Base-by-base conservation (phyloP, 1,140 invertebrate species). In the Lepidotrigona ventralis region DNA sequence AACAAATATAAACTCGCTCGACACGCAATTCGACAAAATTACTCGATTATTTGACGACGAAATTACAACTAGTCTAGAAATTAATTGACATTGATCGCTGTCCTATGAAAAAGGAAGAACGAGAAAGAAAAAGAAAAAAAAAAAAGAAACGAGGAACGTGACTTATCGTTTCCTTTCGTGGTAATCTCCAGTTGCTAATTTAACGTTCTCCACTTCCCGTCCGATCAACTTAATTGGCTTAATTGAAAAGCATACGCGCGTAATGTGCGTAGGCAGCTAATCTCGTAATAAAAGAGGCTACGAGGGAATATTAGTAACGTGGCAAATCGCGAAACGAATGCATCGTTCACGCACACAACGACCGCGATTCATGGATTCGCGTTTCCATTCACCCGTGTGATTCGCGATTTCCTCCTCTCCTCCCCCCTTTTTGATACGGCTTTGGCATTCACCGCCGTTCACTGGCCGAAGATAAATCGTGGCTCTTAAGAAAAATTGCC, bases 381-480 rank as follows among this genome's bases (percentile, higher is more conserved):
- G 73, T 81, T 70, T 54, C 78, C 78, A 81, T 87, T 87, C 83
- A 87, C 73, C 80, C 88, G 80, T 81, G 53, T 86, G 87, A 90
- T 89, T 89, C 86, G 77, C 69, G 71, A 83, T 83, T 83, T 60
- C 81, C 54, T 78, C 39, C 81, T 51, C 80, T 5, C 5, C 39
- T 6, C 39, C 6, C 6, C 5, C 39, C 0, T 5, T 46, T 85
- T 86, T 80, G 77, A 88, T 86, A 83, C 78, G 77, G 51, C 66
- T 68, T 60, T 54, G 84, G 79, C 79, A 85, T 88, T 87, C 85
- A 74, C 53, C 14, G 77, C 46, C 53, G 64, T 79, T 85, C 86
- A 82, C 69, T 81, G 75, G 60, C 54, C 76, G 79, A 86, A 84
- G 75, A 89, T 83, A 88, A 89, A 90, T 90, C 85, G 76, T 29